Conservation (phyloP, 1,140 invertebrate genomes). For the Trichogramma pretiosum region DNA sequence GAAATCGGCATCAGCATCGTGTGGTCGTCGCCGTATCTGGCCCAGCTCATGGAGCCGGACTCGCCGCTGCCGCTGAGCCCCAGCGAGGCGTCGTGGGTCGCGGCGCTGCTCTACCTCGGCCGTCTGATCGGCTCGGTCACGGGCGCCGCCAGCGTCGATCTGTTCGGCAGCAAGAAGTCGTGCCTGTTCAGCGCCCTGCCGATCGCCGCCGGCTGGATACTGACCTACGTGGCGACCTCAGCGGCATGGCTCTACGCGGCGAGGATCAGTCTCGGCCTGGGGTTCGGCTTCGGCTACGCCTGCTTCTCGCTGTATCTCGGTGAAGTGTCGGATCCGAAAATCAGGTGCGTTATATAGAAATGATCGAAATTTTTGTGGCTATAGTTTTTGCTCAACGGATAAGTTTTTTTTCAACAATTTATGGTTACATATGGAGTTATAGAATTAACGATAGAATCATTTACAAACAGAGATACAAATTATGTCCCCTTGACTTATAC, state of each 20-base stretch:
- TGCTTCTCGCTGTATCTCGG: conserved; percentile 57
- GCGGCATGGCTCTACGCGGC: conserved; percentile 47
- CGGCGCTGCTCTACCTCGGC: conserved; percentile 47
- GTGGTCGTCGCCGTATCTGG: conserved; percentile 54
- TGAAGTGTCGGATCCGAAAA: conserved; percentile 52
- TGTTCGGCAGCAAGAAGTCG: conserved; percentile 56
- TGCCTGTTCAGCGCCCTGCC: conserved; percentile 52
- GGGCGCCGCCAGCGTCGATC: conserved; percentile 35
- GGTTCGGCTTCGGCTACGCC: conserved; percentile 58
- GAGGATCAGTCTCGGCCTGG: conserved; percentile 52
- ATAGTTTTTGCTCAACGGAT: no score
- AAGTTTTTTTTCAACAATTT: no score
- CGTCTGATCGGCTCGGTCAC: conserved; percentile 33
- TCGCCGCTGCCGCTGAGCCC: conserved; percentile 46
- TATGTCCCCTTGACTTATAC: no score
- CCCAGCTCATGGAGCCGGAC: conserved; percentile 39
- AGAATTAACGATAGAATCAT: no score
- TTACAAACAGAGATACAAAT: no score
- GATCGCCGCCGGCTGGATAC: conserved; percentile 54
- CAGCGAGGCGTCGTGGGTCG: conserved; percentile 57
- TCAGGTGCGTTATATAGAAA: conserved; percentile 14
- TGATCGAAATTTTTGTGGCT: no score
- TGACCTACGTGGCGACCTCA: conserved; percentile 31
- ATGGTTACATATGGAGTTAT: no score
- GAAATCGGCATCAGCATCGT: conserved; percentile 32